phyloP scores from a whole-genome alignment of 2,888 invertebrate genomes.

The Salticus scenicus region DNA sequence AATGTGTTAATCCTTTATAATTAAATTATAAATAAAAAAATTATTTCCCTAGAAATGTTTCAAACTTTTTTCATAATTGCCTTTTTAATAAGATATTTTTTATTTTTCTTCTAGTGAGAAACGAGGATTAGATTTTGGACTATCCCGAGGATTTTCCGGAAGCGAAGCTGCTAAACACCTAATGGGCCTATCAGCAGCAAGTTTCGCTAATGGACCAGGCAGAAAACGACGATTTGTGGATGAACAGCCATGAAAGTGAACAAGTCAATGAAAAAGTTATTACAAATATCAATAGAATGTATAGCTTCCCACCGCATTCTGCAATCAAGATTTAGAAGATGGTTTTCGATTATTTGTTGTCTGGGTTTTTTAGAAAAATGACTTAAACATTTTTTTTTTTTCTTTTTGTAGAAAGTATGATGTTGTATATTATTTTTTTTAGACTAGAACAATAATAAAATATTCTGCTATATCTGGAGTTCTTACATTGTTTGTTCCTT shows the following conservation, averaged over 20 bases:
- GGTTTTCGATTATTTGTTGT: not conserved
- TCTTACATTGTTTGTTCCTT: too few species aligned
- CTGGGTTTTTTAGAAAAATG: too few species aligned
- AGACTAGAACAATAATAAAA: not conserved
- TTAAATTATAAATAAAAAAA: too few species aligned
- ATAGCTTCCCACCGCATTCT: not conserved
- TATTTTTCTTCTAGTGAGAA: conserved; percentile 82
- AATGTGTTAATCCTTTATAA: too few species aligned
- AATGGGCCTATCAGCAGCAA: conserved; percentile 91
- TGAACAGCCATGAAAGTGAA: conserved; percentile 28
- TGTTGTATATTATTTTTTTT: not conserved
- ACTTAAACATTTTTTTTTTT: too few species aligned
- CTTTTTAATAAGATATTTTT: too few species aligned
- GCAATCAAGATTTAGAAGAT: too few species aligned
- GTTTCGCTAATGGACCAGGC: conserved; percentile 91
- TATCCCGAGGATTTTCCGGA: conserved; percentile 91
- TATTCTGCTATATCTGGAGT: not conserved
- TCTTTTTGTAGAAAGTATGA: not conserved
- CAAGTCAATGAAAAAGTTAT: too few species aligned
- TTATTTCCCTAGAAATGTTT: too few species aligned
- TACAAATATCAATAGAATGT: not conserved
- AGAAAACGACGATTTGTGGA: conserved; percentile 83
- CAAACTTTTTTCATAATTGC: too few species aligned
- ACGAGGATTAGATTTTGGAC: conserved; percentile 89
- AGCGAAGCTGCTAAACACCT: conserved; percentile 92